Evolutionary conservation across 2,113 vertebrate species (phyloP).

Genomic region (Tylochromis polylepis): DNA sequence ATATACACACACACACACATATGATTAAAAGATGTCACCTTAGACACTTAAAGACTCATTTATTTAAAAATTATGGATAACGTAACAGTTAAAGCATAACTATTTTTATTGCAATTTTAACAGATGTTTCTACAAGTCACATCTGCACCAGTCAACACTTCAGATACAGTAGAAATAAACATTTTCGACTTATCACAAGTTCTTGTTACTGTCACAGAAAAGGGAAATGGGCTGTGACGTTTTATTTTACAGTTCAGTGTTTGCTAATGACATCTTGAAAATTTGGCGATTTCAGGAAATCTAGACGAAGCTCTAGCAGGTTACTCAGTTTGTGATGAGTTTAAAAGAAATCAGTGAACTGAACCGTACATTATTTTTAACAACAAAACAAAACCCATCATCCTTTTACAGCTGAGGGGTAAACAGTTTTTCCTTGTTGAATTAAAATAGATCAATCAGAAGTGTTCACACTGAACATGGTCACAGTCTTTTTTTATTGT

Average conservation of each 20-base stretch:
- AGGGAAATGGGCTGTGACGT: neutral
- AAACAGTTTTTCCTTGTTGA: neutral
- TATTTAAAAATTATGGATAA: neutral
- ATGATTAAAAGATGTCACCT: no score
- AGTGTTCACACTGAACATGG: neutral
- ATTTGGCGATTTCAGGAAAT: neutral
- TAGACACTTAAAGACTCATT: neutral
- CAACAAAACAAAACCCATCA: neutral
- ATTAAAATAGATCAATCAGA: neutral
- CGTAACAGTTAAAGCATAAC: neutral
- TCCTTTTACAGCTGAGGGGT: neutral
- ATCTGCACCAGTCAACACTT: neutral
- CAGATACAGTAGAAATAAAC: neutral
- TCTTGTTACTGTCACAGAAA: neutral
- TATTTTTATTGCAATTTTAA: neutral
- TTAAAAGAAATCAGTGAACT: neutral
- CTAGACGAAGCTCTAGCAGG: neutral
- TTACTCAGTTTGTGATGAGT: neutral
- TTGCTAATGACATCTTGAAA: neutral
- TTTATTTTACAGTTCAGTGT: neutral
- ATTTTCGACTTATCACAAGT: neutral
- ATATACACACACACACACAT: no score
- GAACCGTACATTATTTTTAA: neutral
- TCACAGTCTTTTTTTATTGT: neutral
- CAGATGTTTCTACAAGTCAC: neutral